Evolutionary conservation across 2,888 invertebrate genomes (phyloP).

Genomic region (Vesta saturnalis): DNA sequence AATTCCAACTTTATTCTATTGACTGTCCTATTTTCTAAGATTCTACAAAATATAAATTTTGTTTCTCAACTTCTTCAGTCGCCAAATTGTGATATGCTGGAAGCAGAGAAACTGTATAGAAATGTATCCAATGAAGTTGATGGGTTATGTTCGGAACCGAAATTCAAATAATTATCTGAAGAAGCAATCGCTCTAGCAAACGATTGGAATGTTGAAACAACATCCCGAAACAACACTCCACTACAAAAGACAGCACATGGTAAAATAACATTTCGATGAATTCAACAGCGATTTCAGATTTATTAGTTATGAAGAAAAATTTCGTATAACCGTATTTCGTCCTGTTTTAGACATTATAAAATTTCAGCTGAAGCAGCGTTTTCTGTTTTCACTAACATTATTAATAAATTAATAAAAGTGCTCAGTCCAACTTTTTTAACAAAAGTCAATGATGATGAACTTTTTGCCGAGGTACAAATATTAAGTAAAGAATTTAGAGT

Average conservation of each 20-base stretch:
- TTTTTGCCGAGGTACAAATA: no score
- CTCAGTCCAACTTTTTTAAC: no score
- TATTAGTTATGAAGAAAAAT: not conserved
- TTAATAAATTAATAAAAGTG: no score
- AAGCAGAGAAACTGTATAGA: not conserved
- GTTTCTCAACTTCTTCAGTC: no score
- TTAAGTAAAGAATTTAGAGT: no score
- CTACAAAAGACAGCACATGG: not conserved
- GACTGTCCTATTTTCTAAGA: not conserved
- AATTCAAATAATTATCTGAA: not conserved
- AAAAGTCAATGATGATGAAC: no score
- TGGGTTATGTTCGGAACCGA: no score
- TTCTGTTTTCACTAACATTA: no score
- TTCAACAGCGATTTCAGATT: not conserved
- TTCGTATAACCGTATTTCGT: not conserved
- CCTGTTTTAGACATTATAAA: constrained; percentile 1
- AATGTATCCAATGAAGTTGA: not conserved
- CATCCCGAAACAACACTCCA: not conserved
- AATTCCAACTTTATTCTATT: not conserved
- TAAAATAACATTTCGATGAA: constrained; percentile 16
- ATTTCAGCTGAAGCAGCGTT: not conserved
- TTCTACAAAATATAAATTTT: not conserved
- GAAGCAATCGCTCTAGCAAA: no score
- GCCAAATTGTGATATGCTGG: not conserved
- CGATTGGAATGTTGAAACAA: not conserved